A percentile compares a stretch with the other conserved stretches of the same genome.
These are phyloP conservation scores for Dromococcyx pavoninus DNA, from an alignment of 2,797 vertebrate species.

Conservation along the genomic window DNA sequence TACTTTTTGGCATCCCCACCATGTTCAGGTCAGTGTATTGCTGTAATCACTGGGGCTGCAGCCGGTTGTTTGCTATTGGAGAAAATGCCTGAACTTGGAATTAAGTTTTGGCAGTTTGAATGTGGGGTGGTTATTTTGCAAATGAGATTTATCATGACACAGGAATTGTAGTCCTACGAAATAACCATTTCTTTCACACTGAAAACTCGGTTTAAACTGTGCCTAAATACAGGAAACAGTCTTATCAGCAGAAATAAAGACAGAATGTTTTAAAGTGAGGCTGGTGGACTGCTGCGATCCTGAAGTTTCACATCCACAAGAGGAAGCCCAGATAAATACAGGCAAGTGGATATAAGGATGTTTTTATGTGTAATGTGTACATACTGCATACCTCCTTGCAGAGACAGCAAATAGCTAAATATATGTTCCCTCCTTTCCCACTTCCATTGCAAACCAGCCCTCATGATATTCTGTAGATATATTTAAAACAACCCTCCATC, in stretches of 20 bases:
- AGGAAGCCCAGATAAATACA: neutral
- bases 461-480: fast-evolving
- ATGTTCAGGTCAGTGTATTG: fast-evolving
- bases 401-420: neutral
- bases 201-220: fast-evolving
- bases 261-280: fast-evolving
- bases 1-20: neutral
- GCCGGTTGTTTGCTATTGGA: fast-evolving
- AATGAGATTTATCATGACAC: neutral
- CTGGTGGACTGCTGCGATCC: neutral
- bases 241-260: neutral
- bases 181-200: neutral
- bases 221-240: neutral
- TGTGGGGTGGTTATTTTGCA: neutral
- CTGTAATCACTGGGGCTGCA: neutral
- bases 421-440: neutral
- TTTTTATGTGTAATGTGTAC: neutral
- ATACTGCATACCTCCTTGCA: neutral
- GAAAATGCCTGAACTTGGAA: neutral
- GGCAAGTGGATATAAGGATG: neutral
- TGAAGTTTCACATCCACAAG: fast-evolving
- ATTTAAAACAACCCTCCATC: neutral
- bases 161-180: neutral
- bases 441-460: neutral
- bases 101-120: neutral